Evolutionary conservation across 2,888 invertebrate genomes (phyloP).

Genomic region (Neocrepidodera transversa): DNA sequence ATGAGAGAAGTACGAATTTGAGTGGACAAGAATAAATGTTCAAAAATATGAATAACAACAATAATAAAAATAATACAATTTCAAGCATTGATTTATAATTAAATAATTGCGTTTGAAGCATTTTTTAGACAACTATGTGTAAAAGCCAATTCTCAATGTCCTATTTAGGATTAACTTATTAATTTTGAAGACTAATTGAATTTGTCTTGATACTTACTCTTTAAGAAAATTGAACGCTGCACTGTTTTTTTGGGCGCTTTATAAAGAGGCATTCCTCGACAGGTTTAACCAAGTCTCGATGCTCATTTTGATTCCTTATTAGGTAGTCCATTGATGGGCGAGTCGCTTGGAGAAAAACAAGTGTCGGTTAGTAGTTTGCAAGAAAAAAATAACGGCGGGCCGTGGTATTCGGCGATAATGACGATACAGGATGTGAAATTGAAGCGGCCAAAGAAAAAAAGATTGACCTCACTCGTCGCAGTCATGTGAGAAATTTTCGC

Average conservation of each 20-base stretch:
- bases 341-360: conserved; percentile 20
- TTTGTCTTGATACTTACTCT: no score
- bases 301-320: conserved; percentile 32
- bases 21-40: no score
- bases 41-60: no score
- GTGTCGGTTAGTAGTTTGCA: conserved; percentile 25
- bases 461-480: conserved; percentile 17
- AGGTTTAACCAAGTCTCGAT: conserved; percentile 28
- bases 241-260: conserved; percentile 1
- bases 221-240: no score
- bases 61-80: no score
- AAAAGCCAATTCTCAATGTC: no score
- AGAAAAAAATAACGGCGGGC: conserved; percentile 11
- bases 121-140: no score
- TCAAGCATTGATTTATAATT: no score
- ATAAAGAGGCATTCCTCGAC: conserved; percentile 17
- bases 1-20: no score
- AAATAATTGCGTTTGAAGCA: no score
- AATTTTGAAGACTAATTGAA: no score
- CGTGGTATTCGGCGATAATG: conserved; percentile 19
- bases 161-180: no score
- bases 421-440: conserved; percentile 21
- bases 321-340: conserved; percentile 17
- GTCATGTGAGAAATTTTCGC: conserved; percentile 21
- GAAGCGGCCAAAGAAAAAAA: background rate